A percentile compares a stretch with the other conserved stretches of the same genome.
Conservation (phyloP, 30 jellyfish, hydroid and myxozoan species). For the Mastigias papua region DNA sequence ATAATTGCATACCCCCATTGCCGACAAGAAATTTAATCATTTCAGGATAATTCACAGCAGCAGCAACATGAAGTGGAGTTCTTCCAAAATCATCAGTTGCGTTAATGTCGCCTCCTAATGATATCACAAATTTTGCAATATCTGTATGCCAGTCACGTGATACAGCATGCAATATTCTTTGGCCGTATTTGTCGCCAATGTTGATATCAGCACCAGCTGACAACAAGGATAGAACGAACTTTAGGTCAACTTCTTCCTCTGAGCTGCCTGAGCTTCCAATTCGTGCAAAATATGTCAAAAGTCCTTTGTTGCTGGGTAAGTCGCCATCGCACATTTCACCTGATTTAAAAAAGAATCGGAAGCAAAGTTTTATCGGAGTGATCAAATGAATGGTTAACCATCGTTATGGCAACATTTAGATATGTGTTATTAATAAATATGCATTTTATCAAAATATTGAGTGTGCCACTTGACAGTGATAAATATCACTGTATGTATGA, state of each 20-base stretch:
- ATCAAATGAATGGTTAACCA: too few relatives aligned
- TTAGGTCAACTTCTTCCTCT: constrained; percentile 73
- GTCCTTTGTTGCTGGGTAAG: constrained; percentile 68
- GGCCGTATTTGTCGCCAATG: constrained; percentile 83
- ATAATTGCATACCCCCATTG: constrained; percentile 91
- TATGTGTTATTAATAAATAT: too few relatives aligned
- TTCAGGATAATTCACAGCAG: constrained; percentile 82
- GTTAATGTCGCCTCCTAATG: constrained; percentile 75
- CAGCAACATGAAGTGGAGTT: constrained; percentile 95
- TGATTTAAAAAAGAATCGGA: too few relatives aligned
- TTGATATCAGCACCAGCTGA: constrained; percentile 87
- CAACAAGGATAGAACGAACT: constrained; percentile 73
- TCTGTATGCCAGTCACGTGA: constrained; percentile 92
- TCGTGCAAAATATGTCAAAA: constrained; percentile 76
- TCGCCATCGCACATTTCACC: too few relatives aligned
- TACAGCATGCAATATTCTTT: constrained; percentile 76
- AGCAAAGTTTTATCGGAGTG: too few relatives aligned
- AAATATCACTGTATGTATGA: too few relatives aligned
- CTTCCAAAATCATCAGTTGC: constrained; percentile 79
- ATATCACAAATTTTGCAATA: constrained; percentile 72
- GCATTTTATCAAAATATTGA: too few relatives aligned
- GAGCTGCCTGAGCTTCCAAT: constrained; percentile 59
- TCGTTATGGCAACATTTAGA: too few relatives aligned
- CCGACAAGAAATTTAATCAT: constrained; percentile 75
- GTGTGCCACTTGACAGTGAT: too few relatives aligned